phyloP scores from a whole-genome alignment of 2,888 invertebrate genomes.

The Callyntrura guangdongensis region DNA sequence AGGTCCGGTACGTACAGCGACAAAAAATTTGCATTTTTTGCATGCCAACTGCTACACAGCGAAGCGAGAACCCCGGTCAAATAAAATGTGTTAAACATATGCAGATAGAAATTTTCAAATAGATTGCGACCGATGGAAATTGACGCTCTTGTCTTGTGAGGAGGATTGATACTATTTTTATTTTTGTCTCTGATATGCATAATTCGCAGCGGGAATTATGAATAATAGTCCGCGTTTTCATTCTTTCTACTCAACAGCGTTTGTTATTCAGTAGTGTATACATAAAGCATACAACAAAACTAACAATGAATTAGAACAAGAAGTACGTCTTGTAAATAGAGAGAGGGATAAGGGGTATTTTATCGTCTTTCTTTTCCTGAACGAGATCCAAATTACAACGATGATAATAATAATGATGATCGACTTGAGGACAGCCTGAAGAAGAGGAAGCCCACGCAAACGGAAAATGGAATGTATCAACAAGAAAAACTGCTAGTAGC shows the following conservation, averaged over 20 bases:
- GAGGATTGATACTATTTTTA: neutral
- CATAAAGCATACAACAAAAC: neutral
- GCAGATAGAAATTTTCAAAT: slow-evolving; percentile 5
- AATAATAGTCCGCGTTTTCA: slow-evolving; percentile 56
- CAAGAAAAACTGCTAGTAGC: slow-evolving; percentile 4
- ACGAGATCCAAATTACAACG: slow-evolving; percentile 56
- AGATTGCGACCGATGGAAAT: slow-evolving; percentile 18
- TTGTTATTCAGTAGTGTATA: slow-evolving; percentile 17
- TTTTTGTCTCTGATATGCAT: slow-evolving; percentile 46
- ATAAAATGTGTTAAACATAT: neutral
- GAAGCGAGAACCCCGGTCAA: neutral
- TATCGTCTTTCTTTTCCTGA: neutral
- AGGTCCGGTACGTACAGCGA: slow-evolving; percentile 66
- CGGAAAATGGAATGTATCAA: slow-evolving; percentile 26
- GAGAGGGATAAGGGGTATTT: neutral
- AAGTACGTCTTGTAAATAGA: neutral
- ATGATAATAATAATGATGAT: slow-evolving; percentile 28
- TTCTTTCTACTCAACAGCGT: slow-evolving; percentile 65
- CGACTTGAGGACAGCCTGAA: slow-evolving; percentile 12
- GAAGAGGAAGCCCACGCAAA: slow-evolving; percentile 41
- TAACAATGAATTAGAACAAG: neutral
- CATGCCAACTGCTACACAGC: neutral
- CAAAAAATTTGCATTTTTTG: slow-evolving; percentile 29
- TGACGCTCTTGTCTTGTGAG: neutral
- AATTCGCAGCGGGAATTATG: slow-evolving; percentile 73